Conservation (phyloP, 2,113 vertebrate species). For the Podarcis cretensis region DNA sequence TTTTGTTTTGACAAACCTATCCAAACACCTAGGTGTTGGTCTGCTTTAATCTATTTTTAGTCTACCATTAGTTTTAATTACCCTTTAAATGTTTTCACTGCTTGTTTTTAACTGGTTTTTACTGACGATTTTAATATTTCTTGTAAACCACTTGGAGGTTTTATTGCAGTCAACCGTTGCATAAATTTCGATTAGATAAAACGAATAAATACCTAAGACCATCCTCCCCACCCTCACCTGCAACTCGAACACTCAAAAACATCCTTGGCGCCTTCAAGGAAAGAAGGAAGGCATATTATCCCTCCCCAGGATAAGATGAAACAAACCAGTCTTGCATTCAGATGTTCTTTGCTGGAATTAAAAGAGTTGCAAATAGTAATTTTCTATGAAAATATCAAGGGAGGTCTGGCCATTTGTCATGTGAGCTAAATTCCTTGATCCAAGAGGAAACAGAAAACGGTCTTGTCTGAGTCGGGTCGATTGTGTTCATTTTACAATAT, state of each 20-base stretch:
- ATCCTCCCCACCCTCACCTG: too few relatives aligned
- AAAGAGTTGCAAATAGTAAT: constrained; percentile 39
- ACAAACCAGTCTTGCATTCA: not conserved
- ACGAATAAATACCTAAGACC: not conserved
- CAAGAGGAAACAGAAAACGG: constrained; percentile 45
- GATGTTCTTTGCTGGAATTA: not conserved
- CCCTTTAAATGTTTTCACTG: too few relatives aligned
- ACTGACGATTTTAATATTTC: too few relatives aligned
- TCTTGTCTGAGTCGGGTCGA: constrained; percentile 56
- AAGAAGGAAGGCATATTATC: not conserved
- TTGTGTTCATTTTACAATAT: constrained; percentile 65
- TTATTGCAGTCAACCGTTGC: too few relatives aligned
- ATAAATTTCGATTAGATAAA: not conserved
- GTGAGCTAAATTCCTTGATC: constrained; percentile 53
- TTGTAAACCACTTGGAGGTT: too few relatives aligned
- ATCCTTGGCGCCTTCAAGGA: not conserved
- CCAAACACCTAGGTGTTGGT: too few relatives aligned
- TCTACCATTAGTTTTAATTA: too few relatives aligned
- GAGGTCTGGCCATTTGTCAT: not conserved
- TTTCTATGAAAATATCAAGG: constrained; percentile 39
- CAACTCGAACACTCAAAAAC: too few relatives aligned
- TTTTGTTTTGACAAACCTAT: too few relatives aligned
- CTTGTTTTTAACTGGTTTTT: too few relatives aligned
- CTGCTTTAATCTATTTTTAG: too few relatives aligned
- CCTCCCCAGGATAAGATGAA: not conserved